phyloP scores from a whole-genome alignment of 1,140 invertebrate species.

The Drosophila sp. region DNA sequence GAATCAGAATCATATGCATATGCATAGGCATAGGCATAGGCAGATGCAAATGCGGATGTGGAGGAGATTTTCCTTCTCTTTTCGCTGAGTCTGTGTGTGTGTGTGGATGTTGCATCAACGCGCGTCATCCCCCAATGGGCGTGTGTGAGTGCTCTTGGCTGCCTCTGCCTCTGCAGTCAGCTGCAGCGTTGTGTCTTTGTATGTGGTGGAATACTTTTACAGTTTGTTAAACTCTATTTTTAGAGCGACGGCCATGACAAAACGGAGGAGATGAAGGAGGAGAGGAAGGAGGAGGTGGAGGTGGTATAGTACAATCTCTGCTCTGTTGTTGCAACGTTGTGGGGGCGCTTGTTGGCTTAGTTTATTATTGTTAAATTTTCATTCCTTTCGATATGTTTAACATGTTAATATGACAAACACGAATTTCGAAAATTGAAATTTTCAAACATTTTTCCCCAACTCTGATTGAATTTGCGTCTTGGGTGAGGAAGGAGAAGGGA shows the following conservation, averaged over 20 bases:
- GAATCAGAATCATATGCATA: constrained; percentile 1
- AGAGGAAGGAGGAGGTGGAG: background rate
- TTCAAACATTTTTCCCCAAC: constrained; percentile 30
- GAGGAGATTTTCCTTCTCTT: constrained; percentile 13
- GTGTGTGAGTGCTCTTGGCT: constrained; percentile 25
- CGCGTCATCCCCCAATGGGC: constrained; percentile 54
- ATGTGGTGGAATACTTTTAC: constrained; percentile 80
- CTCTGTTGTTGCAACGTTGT: constrained; percentile 40
- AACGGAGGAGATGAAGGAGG: background rate
- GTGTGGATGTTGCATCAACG: constrained; percentile 40
- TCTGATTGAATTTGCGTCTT: constrained; percentile 26
- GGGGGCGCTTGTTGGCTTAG: constrained; percentile 74
- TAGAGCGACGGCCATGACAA: constrained; percentile 70
- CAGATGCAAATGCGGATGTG: constrained; percentile 4
- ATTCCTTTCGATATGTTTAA: constrained; percentile 21
- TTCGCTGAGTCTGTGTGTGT: background rate
- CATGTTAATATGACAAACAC: constrained; percentile 70
- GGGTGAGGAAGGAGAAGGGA: background rate
- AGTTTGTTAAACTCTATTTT: constrained; percentile 81
- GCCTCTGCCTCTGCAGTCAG: no score
- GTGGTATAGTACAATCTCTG: constrained; percentile 38
- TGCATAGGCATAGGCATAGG: background rate
- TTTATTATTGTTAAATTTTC: constrained; percentile 45
- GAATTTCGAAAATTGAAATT: constrained; percentile 41
- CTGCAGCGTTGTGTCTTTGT: constrained; percentile 56